A percentile compares a stretch with the other conserved stretches of the same genome.
Evolutionary conservation across 2,113 vertebrate species (phyloP).

Genomic region (Cygnus buccinator): DNA sequence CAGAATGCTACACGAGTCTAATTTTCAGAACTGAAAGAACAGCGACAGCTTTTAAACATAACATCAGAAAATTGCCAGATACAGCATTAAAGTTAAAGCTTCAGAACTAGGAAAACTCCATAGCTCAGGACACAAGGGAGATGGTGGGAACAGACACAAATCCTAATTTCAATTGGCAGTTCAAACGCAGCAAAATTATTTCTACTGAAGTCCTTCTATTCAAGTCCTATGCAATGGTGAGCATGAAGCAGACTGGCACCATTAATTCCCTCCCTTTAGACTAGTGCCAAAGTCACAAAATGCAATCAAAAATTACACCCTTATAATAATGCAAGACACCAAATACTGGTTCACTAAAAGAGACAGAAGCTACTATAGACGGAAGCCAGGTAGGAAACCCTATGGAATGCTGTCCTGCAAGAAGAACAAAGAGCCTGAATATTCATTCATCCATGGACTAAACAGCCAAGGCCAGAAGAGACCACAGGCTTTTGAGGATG

Average conservation of each 20-base stretch:
- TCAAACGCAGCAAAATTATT: not conserved
- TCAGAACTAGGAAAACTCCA: not conserved
- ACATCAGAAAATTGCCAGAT: not conserved
- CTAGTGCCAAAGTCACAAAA: not conserved
- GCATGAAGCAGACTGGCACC: not conserved
- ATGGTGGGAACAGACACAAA: not conserved
- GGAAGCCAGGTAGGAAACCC: not conserved
- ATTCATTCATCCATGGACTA: not conserved
- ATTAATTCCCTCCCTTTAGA: not conserved
- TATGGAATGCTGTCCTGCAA: not conserved
- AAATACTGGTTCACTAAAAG: not conserved
- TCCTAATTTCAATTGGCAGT: not conserved
- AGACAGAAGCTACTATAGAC: not conserved
- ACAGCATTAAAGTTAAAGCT: not conserved
- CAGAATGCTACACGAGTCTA: not conserved
- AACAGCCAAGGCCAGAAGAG: not conserved
- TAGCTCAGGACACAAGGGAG: not conserved
- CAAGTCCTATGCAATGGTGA: not conserved
- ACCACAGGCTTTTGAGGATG: not conserved
- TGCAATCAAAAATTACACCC: not conserved
- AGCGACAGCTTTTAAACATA: not conserved
- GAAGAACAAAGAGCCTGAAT: not conserved
- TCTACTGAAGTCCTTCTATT: not conserved
- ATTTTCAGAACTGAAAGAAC: not conserved
- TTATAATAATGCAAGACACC: fast-evolving